Evolutionary conservation across 30 jellyfish, hydroid and myxozoan genomes (phyloP).

Genomic region (Aurelia aurita): DNA sequence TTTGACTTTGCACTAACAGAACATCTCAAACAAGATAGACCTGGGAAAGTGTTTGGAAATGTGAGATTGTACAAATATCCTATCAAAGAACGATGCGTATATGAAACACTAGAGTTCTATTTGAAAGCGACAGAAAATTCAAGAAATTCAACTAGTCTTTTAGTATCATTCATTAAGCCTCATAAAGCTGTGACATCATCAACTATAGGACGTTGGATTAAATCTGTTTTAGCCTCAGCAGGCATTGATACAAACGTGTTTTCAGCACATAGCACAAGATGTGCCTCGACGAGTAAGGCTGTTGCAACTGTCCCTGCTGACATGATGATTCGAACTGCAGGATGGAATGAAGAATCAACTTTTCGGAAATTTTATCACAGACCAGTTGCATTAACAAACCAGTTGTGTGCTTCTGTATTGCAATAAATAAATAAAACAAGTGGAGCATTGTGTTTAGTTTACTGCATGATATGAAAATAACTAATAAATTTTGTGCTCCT

Average conservation of each 20-base stretch:
- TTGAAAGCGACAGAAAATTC: slow-evolving; percentile 43
- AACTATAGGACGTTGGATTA: slow-evolving; percentile 45
- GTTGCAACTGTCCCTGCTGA: slow-evolving; percentile 35
- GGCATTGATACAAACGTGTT: slow-evolving; percentile 47
- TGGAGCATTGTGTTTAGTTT: slow-evolving; percentile 38
- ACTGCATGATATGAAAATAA: slow-evolving; percentile 1
- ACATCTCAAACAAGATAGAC: slow-evolving; percentile 39
- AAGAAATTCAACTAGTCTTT: slow-evolving; percentile 5
- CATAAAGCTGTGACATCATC: slow-evolving; percentile 26
- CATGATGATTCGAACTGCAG: slow-evolving; percentile 54
- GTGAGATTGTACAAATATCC: slow-evolving; percentile 46
- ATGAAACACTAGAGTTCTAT: slow-evolving; percentile 48
- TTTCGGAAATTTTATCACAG: slow-evolving; percentile 39
- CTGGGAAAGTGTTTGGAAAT: slow-evolving; percentile 32
- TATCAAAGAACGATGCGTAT: slow-evolving; percentile 47
- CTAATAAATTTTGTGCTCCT: slow-evolving; percentile 24
- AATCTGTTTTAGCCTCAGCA: slow-evolving; percentile 42
- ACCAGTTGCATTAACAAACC: slow-evolving; percentile 50
- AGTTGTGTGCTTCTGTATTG: slow-evolving; percentile 37
- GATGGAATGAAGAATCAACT: slow-evolving; percentile 59
- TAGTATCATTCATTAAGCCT: slow-evolving; percentile 33
- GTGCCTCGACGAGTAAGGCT: slow-evolving; percentile 50
- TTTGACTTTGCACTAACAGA: slow-evolving; percentile 40
- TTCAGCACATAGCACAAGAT: slow-evolving; percentile 56
- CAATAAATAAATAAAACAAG: slow-evolving; percentile 2